Conservation (phyloP, 2,113 vertebrate genomes). For the Natator depressus region DNA sequence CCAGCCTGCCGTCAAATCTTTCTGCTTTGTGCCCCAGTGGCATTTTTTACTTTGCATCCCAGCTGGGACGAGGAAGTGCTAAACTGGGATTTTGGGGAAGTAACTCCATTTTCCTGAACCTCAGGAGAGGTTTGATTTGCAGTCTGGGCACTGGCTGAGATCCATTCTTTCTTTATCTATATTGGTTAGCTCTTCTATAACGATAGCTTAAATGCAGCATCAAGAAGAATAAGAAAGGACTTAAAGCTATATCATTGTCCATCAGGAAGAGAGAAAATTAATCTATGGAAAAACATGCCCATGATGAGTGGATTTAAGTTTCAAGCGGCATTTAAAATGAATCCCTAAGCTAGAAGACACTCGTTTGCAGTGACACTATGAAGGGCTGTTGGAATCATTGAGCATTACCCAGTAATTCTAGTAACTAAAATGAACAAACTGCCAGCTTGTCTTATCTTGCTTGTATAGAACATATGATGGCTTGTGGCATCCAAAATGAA, state of each 20-base stretch:
- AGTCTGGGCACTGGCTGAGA: accelerated
- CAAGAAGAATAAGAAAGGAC: background rate
- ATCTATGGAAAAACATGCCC: background rate
- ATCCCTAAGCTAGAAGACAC: background rate
- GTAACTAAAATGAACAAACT: background rate
- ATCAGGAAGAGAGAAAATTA: background rate
- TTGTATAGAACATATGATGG: background rate
- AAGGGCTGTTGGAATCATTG: background rate
- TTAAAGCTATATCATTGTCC: background rate
- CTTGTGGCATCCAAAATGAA: background rate
- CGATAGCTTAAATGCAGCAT: background rate
- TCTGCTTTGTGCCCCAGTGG: background rate
- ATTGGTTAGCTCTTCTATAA: background rate
- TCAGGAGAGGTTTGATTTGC: accelerated
- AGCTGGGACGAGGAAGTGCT: background rate
- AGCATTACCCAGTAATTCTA: background rate
- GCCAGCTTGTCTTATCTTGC: background rate
- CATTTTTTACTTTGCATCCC: background rate
- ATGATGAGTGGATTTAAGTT: background rate
- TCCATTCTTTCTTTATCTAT: background rate
- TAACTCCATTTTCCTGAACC: accelerated
- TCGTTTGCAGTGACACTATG: accelerated
- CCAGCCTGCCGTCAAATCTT: background rate
- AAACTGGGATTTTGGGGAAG: background rate
- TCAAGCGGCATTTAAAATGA: background rate